Base-by-base conservation (phyloP, 2,888 invertebrate genomes). In the Drosophila greeni region DNA sequence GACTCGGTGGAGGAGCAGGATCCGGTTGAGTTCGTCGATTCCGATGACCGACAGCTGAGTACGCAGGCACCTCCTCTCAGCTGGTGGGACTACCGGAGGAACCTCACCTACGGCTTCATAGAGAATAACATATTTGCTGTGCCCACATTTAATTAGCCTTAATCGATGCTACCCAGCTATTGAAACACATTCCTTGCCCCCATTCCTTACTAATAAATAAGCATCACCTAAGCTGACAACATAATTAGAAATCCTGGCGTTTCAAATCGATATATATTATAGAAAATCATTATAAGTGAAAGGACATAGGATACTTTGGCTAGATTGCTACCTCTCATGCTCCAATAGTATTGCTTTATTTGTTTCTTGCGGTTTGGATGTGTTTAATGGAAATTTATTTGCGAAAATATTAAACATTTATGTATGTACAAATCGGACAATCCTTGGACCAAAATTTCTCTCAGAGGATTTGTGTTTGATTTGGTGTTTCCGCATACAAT, bases 101-200 rank as follows among this genome's bases (percentile, higher is more conserved):
- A 88, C 74, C 76, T 87, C 5, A 85, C 87, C 3, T 61, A 72
- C n/a, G 87, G 86, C 0, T 77, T 79, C 42, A 80, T 87, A 47
- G 87, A 88, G 23, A 85, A 84, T 37, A 79, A 72, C 37, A 74
- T 87, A 57, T 87, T 88, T 59, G 73, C 79, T 70, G 74, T 86
- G 71, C 87, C 87, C 24, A 73, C 61, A 12, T 67, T 85, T 33
- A 64, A 76, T 52, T 79, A 73, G 36, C 53, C 20, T 6, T 6
- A 11, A 24, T 14, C 18, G 26, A 16, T 24, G 14, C 29, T 55
- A 16, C 16, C 12, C n/a, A 37, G 53, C 31, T 36, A 18, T 26
- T 14, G 8, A 20, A 20, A 34, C 39, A 29, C 48, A 23, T 24
- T 55, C 61, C 84, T 81, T 83, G 73, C 83, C 78, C 82, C 54